A percentile compares a stretch with the other conserved stretches of the same genome.
These are phyloP conservation scores for Drosophila acutilabella DNA, from an alignment of 2,888 invertebrate genomes.

Conservation along the genomic window DNA sequence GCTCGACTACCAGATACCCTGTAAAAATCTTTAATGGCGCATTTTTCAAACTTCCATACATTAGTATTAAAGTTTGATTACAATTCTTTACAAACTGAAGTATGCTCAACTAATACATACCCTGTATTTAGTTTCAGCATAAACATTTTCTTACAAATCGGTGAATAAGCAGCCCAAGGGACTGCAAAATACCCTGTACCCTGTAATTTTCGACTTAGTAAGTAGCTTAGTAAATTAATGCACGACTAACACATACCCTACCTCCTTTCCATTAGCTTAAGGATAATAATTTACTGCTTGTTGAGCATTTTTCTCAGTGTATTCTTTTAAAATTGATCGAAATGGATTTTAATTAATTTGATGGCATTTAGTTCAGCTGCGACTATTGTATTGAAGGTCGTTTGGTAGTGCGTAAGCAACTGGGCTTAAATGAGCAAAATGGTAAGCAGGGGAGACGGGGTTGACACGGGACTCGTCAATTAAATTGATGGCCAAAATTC, in stretches of 20 bases:
- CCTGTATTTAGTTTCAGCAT: background rate
- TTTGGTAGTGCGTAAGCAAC: slow-evolving; percentile 8
- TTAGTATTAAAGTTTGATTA: no score
- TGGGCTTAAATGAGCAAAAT: background rate
- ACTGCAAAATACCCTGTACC: background rate
- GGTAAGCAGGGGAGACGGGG: background rate
- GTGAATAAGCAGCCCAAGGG: no score
- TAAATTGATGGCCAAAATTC: slow-evolving; percentile 46
- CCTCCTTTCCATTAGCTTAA: background rate
- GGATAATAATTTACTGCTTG: background rate
- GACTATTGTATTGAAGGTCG: slow-evolving; percentile 10
- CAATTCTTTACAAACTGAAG: no score
- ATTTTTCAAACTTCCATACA: no score
- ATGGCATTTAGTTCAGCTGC: slow-evolving; percentile 15
- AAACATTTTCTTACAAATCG: background rate
- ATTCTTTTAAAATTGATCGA: slow-evolving; percentile 3
- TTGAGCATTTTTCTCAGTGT: background rate
- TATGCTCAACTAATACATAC: background rate
- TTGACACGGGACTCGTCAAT: slow-evolving; percentile 20
- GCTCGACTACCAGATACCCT: background rate
- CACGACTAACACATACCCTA: no score
- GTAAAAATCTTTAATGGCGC: background rate
- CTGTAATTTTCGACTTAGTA: no score
- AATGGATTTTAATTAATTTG: slow-evolving; percentile 44
- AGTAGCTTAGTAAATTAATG: no score